Conservation (phyloP, 53 echinoderm and acorn worm genomes). For the Actinopyga echinites region DNA sequence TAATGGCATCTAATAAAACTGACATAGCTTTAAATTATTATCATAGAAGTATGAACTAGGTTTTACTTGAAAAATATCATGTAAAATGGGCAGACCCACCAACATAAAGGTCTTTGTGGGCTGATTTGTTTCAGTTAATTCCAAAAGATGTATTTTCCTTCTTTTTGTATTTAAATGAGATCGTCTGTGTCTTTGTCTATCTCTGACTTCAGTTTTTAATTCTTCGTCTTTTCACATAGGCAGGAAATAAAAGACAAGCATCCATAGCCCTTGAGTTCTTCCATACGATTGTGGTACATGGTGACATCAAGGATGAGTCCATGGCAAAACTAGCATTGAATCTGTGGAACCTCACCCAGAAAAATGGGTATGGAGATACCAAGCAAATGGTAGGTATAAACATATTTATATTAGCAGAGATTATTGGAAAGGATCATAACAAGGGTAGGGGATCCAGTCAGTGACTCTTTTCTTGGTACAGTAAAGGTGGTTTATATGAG, state of each 20-base stretch:
- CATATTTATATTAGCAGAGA: too few relatives aligned
- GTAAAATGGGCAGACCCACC: too few relatives aligned
- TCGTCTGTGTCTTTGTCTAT: neutral
- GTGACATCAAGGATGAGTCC: constrained; percentile 67
- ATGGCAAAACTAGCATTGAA: constrained; percentile 80
- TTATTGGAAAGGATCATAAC: too few relatives aligned
- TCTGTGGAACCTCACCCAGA: constrained; percentile 98
- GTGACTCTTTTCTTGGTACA: too few relatives aligned
- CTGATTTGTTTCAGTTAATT: too few relatives aligned
- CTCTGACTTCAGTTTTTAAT: neutral
- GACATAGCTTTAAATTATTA: too few relatives aligned
- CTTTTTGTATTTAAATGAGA: neutral
- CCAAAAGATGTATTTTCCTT: neutral
- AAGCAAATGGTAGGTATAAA: constrained; percentile 77
- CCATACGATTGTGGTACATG: constrained; percentile 77
- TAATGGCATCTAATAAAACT: too few relatives aligned
- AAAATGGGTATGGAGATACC: constrained; percentile 90
- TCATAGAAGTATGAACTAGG: too few relatives aligned
- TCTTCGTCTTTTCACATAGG: constrained; percentile 17
- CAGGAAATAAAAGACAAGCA: constrained; percentile 85
- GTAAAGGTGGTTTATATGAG: too few relatives aligned
- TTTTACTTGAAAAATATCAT: too few relatives aligned
- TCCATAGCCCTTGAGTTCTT: constrained; percentile 80
- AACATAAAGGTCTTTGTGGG: too few relatives aligned
- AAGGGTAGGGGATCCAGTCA: too few relatives aligned